Evolutionary conservation across 1,140 invertebrate species (phyloP), one percentile per base, ranked within the genome.

Genomic region (Drosophila ogumai): DNA sequence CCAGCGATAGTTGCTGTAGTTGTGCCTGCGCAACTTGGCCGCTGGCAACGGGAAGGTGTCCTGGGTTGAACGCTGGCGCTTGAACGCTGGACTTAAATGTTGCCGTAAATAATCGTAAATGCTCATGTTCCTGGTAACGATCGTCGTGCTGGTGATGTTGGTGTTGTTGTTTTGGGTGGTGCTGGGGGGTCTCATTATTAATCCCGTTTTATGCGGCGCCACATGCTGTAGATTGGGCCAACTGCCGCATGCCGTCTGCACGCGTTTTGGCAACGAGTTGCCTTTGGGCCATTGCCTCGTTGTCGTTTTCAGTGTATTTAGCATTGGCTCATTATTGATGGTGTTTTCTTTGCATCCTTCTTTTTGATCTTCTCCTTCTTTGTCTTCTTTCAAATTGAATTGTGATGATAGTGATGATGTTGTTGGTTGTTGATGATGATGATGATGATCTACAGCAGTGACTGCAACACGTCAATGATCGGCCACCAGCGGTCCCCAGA

Each of bases 401-500:
- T 54, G 34, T 25, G 38, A 12, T 50, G 44, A n/a, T 56, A 1
- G 22, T 60, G 52, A 50, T 41, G 58, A 40, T 47, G 44, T 3
- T 65, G 28, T 44, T 54, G 12, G 15, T 43, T 15, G 32, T 63
- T 28, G 50, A 56, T 75, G 49, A 34, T 49, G 17, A 15, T 54
- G 50, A 55, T 55, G 66, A 31, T 82, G 64, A 79, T 90, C 85
- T 90, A 90, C 85, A 90, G 85, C 86, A 76, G 85, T 90, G 85
- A 69, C 85, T 90, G 81, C 78, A 79, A 60, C 85, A 38, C 86
- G 91, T 92, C 91, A 92, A 91, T 92, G 91, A 76, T 92, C 81
- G 65, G 77, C 68, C 58, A 91, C 86, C 10, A 97, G 92, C 9
- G 96, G 96, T 40, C 96, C 96, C 96, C 96, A 97, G 81, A 97